These are phyloP conservation scores for Grammomys surdaster DNA, from an alignment of 2,113 vertebrate species.

Conservation along the genomic window DNA sequence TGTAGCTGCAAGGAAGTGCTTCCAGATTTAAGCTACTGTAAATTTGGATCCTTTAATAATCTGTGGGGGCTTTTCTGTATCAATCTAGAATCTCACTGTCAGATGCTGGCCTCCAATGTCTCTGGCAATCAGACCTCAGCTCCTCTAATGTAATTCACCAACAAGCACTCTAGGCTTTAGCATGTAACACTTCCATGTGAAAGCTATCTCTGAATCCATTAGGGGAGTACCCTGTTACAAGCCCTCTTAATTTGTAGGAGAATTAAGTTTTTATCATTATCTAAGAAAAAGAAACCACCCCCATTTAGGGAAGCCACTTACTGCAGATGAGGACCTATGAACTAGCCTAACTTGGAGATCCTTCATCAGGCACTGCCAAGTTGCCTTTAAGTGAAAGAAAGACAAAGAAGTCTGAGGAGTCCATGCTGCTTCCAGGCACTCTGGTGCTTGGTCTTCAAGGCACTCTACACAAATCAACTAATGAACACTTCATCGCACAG, in stretches of 20 bases:
- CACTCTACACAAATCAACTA: conserved; percentile 72
- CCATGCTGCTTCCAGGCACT: conserved; percentile 25
- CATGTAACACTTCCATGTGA: background rate
- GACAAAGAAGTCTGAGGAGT: conserved; percentile 61
- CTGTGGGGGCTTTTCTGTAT: background rate
- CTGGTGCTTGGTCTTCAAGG: conserved; percentile 60
- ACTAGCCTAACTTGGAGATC: background rate
- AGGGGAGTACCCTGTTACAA: background rate
- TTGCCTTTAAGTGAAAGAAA: conserved; percentile 35
- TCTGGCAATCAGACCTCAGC: background rate
- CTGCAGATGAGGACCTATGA: background rate
- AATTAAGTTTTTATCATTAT: background rate
- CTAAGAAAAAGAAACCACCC: background rate
- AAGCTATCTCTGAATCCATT: background rate
- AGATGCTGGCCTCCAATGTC: background rate
- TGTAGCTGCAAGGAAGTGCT: background rate
- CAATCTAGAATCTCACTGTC: background rate
- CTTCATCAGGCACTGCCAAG: background rate
- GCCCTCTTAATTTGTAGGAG: background rate
- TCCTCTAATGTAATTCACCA: background rate
- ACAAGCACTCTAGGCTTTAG: background rate
- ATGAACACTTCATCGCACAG: conserved; percentile 67
- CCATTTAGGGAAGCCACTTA: background rate
- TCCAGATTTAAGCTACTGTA: background rate
- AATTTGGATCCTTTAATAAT: conserved; percentile 31